A percentile compares a stretch with the other conserved stretches of the same genome.
These are phyloP conservation scores for Malurus alboscapulatus DNA, from an alignment of 2,113 vertebrate species.

Conservation along the genomic window DNA sequence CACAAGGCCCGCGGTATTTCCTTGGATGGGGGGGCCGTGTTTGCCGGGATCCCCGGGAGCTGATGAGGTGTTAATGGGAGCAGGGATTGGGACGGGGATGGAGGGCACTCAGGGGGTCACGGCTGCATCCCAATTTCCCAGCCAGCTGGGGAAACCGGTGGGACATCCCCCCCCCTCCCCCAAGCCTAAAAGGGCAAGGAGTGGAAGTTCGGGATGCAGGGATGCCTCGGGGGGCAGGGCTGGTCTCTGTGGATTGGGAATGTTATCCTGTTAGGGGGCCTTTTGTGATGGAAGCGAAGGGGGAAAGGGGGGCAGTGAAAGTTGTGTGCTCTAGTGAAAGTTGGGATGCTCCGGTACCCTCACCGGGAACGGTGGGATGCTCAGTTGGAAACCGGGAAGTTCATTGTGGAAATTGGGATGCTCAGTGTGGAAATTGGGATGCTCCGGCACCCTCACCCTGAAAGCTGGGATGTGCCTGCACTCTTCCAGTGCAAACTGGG, in stretches of 20 bases:
- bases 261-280: neutral
- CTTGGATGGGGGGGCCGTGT: slow-evolving; percentile 80
- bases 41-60: slow-evolving; percentile 85
- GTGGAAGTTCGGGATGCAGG: neutral
- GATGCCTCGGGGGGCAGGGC: neutral
- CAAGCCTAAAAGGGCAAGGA: neutral
- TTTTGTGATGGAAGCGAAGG: slow-evolving; percentile 18
- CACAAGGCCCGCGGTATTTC: slow-evolving; percentile 81
- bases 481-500: neutral
- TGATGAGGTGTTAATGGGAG: slow-evolving; percentile 91
- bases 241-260: neutral
- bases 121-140: neutral
- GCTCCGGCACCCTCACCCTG: neutral
- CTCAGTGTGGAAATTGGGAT: neutral
- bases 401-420: neutral
- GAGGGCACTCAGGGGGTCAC: neutral
- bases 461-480: neutral
- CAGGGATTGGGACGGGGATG: slow-evolving; percentile 59
- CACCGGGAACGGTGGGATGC: too few species aligned
- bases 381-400: fast-evolving
- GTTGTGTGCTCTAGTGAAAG: slow-evolving; percentile 27
- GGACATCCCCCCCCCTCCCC: fast-evolving
- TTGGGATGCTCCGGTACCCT: neutral
- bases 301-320: neutral
- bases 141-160: neutral